Conservation (phyloP, 2,888 invertebrate species). For the Lomographa bimaculata region DNA sequence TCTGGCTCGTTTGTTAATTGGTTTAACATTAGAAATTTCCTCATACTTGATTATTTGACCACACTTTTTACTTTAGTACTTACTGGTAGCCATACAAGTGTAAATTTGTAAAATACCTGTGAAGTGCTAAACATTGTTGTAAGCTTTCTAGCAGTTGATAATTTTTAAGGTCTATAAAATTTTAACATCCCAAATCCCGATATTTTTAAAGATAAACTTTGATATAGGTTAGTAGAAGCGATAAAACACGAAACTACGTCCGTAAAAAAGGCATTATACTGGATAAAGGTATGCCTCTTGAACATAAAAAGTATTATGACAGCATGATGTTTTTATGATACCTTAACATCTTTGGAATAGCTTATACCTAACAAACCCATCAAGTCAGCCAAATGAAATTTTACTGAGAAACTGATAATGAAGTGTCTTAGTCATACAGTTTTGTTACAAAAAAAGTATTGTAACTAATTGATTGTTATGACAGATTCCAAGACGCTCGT, state of each 20-base stretch:
- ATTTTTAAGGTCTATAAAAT: conserved; percentile 23
- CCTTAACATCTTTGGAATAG: conserved; percentile 5
- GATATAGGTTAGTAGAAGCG: conserved; percentile 23
- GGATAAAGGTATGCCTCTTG: conserved; percentile 11
- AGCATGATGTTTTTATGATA: conserved; percentile 6
- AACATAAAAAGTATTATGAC: conserved; percentile 18
- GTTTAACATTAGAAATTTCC: too few species aligned
- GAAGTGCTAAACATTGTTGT: too few species aligned
- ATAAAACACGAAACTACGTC: conserved; percentile 23
- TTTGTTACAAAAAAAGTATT: background rate
- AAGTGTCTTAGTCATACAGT: background rate
- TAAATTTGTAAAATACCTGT: too few species aligned
- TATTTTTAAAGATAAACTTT: conserved; percentile 22
- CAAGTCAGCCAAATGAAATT: background rate
- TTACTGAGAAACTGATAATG: background rate
- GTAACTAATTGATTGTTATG: background rate
- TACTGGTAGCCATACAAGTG: too few species aligned
- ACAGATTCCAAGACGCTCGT: background rate
- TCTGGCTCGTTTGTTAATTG: too few species aligned
- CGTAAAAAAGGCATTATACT: conserved; percentile 20
- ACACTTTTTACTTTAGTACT: too few species aligned
- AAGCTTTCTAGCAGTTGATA: conserved; percentile 9
- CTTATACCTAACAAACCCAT: background rate
- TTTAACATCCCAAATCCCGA: conserved; percentile 17
- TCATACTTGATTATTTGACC: too few species aligned